Base-by-base conservation (phyloP, 2,797 vertebrate species). In the Myotis myotis region DNA sequence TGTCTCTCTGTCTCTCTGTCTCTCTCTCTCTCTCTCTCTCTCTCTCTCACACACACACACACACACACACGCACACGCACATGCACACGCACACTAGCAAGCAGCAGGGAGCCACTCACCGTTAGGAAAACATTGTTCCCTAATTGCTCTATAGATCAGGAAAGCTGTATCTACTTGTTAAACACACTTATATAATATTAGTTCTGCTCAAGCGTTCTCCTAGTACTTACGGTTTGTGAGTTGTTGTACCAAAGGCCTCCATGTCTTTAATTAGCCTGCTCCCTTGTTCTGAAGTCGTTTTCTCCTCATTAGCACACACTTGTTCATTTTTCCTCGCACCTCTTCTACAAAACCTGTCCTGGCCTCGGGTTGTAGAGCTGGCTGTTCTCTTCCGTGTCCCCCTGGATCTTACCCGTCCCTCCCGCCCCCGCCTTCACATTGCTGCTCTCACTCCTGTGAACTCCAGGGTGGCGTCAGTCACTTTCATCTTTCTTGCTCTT, bases 131-230 rank as follows among this genome's bases (percentile, higher is more conserved):
- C 36, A 1, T n/a, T 30, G 62, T 53, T 80, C 23, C 12, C 49
- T 1, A 4, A 41, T 5, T 19, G 17, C 33, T 17, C 20, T 15
- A 0, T 1, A 30, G 66, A 17, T 51, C 25, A n/a, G 22, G 33
- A 41, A 6, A 36, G 11, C 74, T 15, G 7, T 33, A 2, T 12
- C n/a, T 17, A 0, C 41, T 44, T 12, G 1, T 28, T 28, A 66
- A 33, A 62, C 23, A 38, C n/a, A 15, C 47, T 76, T 47, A 0
- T 6, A 1, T 23, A 4, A 19, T 11, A 13, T 9, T 15, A 20
- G 38, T 60, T 55, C 22, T 7, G 28, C 22, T 72, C 2, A 8
- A 2, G 41, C 70, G 8, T 41, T 78, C 28, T 68, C 8, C 6
- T 13, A 25, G 78, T 19, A 19, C 25, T 72, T 30, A 13, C 0